Percentiles rank a stretch among this genome's conserved stretches.
Conservation (phyloP, 2,113 vertebrate genomes). For the Pteruthius melanotis region DNA sequence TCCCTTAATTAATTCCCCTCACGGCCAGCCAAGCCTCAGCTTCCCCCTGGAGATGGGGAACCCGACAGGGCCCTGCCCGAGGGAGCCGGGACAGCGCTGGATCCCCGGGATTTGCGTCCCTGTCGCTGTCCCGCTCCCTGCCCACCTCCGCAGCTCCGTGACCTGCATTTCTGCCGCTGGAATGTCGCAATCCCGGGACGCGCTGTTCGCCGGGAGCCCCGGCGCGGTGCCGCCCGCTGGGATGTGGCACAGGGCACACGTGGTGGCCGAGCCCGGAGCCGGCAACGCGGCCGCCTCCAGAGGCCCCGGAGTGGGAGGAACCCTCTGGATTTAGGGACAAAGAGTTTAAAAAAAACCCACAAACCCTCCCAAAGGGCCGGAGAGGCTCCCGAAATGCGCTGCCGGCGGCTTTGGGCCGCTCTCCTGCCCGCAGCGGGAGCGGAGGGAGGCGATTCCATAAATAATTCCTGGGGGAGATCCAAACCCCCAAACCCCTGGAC, state of each 20-base stretch:
- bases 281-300: background rate
- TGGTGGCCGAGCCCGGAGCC: background rate
- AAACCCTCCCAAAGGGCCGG: background rate
- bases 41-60: background rate
- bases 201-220: background rate
- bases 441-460: background rate
- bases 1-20: background rate
- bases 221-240: background rate
- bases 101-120: background rate
- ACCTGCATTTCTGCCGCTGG: background rate
- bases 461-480: background rate
- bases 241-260: background rate
- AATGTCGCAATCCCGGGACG: background rate
- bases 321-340: background rate
- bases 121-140: background rate
- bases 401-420: background rate
- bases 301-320: fast-evolving
- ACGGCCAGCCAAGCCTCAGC: background rate
- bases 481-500: background rate
- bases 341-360: background rate
- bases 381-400: background rate
- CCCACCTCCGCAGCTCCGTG: background rate
- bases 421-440: background rate
- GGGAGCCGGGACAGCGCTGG: background rate
- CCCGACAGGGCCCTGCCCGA: background rate